A percentile compares a stretch with the other conserved stretches of the same genome.
Evolutionary conservation across 2,888 invertebrate species (phyloP).

Genomic region (Dolichopus griseipennis): DNA sequence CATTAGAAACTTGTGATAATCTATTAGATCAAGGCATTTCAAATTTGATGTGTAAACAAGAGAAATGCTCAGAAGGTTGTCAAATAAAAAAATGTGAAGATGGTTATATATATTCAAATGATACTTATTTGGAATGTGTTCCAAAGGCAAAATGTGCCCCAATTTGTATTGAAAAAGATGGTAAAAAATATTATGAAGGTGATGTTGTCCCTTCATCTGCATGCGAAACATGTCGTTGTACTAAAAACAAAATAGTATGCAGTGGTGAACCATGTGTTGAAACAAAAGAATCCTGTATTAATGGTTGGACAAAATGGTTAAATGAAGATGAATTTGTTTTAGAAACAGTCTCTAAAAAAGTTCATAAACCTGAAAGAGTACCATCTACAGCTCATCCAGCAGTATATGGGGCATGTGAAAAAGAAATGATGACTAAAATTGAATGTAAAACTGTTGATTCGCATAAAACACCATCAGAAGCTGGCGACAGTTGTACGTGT

Average conservation of each 20-base stretch:
- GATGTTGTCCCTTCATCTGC: slow-evolving; percentile 65
- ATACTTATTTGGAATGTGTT: slow-evolving; percentile 61
- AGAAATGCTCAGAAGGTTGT: slow-evolving; percentile 78
- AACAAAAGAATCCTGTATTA: slow-evolving; percentile 46
- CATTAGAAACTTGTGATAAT: slow-evolving; percentile 77
- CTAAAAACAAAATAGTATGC: slow-evolving; percentile 59
- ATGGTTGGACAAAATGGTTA: slow-evolving; percentile 76
- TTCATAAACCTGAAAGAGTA: slow-evolving; percentile 30
- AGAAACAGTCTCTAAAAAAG: slow-evolving; percentile 27
- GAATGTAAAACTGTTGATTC: slow-evolving; percentile 62
- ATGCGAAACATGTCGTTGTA: slow-evolving; percentile 74
- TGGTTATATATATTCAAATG: slow-evolving; percentile 64
- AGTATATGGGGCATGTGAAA: slow-evolving; percentile 50
- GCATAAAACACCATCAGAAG: slow-evolving; percentile 56
- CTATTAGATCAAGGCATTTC: slow-evolving; percentile 54
- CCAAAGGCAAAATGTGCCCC: slow-evolving; percentile 62
- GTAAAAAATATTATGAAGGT: slow-evolving; percentile 62
- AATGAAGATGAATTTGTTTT: slow-evolving; percentile 45
- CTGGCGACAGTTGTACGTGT: slow-evolving; percentile 68
- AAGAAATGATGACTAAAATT: slow-evolving; percentile 58
- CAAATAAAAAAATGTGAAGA: slow-evolving; percentile 62
- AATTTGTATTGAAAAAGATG: slow-evolving; percentile 60
- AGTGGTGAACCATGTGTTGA: slow-evolving; percentile 58
- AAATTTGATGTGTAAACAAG: slow-evolving; percentile 58
- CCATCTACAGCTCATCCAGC: slow-evolving; percentile 14